Base-by-base conservation (phyloP, 2,797 vertebrate species). In the Phataginus tetradactyla region DNA sequence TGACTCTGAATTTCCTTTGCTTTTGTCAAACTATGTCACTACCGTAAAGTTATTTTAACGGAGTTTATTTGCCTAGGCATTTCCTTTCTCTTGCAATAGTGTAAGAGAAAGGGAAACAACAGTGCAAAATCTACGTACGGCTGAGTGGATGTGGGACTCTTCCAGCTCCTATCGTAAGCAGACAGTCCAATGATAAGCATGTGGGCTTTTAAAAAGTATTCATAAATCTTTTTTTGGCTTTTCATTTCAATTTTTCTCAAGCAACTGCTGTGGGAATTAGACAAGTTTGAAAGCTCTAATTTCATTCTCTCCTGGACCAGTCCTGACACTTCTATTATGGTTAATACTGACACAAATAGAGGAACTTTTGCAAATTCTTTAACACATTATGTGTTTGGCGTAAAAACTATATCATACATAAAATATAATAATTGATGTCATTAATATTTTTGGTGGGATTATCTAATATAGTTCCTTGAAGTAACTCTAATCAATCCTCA, bases 31-130 rank as follows among this genome's bases (percentile, higher is more conserved):
- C 96, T 87, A 93, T 98, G 94, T 97, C 95, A 97, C 93, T 97
- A 97, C 97, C 45, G 88, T 90, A 75, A 96, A 98, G 97, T 98
- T 98, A 97, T 96, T 97, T 97, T 95, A 97, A 95, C 75, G 90
- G 95, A 92, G 84, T 95, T 84, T 96, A 96, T 95, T 97, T 97
- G 94, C 91, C 90, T 96, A 71, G 59, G 59, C 75, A 96, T 96
- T 98, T 96, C 96, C 97, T 96, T 97, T 97, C 96, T 88, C 92
- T 96, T 95, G 21, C 93, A 87, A 90, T 68, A 92, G 90, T 53
- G 69, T 34, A 91, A 96, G 93, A 91, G 87, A 91, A 91, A 97
- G 97, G 27, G 64, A 91, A 95, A 91, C 92, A 88, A 94, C 95
- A 96, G 57, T 94, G 59, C 89, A 94, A 96, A 96, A 93, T 91